Percentiles rank a stretch among this genome's conserved stretches.
Evolutionary conservation across 2,888 invertebrate species (phyloP).

Genomic region (Penaeus monodon): DNA sequence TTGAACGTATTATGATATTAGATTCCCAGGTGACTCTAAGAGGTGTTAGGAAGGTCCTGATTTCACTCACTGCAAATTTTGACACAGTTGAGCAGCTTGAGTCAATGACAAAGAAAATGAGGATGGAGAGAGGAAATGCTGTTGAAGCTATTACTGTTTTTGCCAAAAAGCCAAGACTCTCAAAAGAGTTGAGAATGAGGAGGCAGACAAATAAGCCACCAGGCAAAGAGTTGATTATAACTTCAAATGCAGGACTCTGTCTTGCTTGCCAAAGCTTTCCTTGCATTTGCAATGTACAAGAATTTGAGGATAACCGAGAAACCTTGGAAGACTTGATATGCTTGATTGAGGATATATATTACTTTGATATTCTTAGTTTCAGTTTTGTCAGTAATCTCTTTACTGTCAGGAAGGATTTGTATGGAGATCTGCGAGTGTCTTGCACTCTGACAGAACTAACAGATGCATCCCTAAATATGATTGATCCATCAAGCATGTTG

Average conservation of each 20-base stretch:
- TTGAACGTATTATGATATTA: conserved; percentile 25
- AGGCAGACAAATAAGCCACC: conserved; percentile 10
- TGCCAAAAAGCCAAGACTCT: conserved; percentile 18
- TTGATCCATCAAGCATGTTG: background rate
- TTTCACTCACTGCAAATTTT: conserved; percentile 26
- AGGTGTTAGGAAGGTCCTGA: conserved; percentile 27
- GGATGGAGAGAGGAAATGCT: background rate
- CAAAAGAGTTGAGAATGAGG: conserved; percentile 2
- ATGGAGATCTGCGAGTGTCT: conserved; percentile 35
- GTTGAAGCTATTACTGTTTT: background rate
- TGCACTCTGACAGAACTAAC: conserved; percentile 18
- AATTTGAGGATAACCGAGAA: background rate
- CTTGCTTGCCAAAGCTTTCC: conserved; percentile 1
- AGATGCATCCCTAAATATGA: background rate
- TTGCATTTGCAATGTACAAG: conserved; percentile 13
- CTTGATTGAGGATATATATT: conserved; percentile 32
- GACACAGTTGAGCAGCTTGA: background rate
- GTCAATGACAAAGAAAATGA: conserved; percentile 22
- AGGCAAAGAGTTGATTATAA: conserved; percentile 49
- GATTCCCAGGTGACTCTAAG: conserved; percentile 37
- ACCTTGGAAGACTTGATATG: conserved; percentile 9
- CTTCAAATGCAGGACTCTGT: conserved; percentile 11
- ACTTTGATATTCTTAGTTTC: conserved; percentile 22
- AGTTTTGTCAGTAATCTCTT: conserved; percentile 11
- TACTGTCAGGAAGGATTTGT: conserved; percentile 31